A percentile compares a stretch with the other conserved stretches of the same genome.
Conservation (phyloP, 1,140 invertebrate genomes). For the Drosophila funebris region DNA sequence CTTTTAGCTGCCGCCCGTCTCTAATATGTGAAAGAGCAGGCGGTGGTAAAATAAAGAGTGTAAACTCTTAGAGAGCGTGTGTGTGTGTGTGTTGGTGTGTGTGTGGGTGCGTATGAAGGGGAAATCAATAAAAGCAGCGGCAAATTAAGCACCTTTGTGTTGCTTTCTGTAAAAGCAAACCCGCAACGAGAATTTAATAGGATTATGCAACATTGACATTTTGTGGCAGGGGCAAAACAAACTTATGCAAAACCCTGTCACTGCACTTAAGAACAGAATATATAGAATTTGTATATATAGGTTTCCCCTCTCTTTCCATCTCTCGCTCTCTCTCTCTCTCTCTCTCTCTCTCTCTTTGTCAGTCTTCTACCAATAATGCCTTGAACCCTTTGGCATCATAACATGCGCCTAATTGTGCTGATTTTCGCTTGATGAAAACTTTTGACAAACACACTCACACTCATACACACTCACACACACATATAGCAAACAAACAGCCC, state of each 20-base stretch:
- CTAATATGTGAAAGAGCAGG: slow-evolving; percentile 53
- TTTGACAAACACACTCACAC: slow-evolving; percentile 50
- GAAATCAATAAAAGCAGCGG: slow-evolving; percentile 80
- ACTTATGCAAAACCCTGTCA: slow-evolving; percentile 77
- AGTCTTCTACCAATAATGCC: slow-evolving; percentile 24
- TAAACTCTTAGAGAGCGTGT: slow-evolving; percentile 9
- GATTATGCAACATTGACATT: slow-evolving; percentile 74
- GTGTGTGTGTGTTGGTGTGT: slow-evolving; percentile 12
- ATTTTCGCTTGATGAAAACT: slow-evolving; percentile 77
- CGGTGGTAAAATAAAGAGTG: slow-evolving; percentile 24
- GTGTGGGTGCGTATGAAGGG: neutral
- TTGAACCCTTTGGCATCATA: slow-evolving; percentile 55
- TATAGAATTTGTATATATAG: neutral
- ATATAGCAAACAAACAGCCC: slow-evolving; percentile 16
- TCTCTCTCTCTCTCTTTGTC: no score
- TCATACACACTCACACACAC: neutral
- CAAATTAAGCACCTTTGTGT: slow-evolving; percentile 79
- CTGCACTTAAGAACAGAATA: slow-evolving; percentile 49
- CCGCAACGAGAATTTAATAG: slow-evolving; percentile 79
- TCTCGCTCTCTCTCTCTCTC: no score
- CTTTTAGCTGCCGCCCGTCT: slow-evolving; percentile 68
- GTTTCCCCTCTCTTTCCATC: slow-evolving; percentile 2
- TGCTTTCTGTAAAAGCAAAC: slow-evolving; percentile 51
- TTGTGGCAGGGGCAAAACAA: slow-evolving; percentile 38
- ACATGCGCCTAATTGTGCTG: slow-evolving; percentile 72